Evolutionary conservation across 2,888 invertebrate genomes (phyloP).

Genomic region (Branchellion lobata): DNA sequence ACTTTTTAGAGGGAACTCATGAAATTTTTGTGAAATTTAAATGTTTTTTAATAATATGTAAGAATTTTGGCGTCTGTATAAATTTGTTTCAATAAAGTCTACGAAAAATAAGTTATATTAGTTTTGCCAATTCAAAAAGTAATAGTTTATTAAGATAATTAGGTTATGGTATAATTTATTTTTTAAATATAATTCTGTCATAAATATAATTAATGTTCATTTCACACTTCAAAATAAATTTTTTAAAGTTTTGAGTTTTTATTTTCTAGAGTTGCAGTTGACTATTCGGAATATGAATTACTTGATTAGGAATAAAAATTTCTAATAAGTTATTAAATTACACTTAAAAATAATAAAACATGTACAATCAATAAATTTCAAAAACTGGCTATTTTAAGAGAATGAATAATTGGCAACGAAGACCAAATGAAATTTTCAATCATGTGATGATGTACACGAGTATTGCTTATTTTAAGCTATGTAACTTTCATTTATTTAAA

Average conservation of each 20-base stretch:
- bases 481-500: neutral
- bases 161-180: no score
- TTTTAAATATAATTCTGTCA: no score
- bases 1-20: conserved; percentile 63
- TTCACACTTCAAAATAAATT: no score
- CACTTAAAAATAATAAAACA: no score
- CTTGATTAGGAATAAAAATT: conserved; percentile 2
- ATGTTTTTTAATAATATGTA: neutral
- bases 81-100: no score
- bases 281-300: neutral
- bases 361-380: neutral
- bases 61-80: neutral
- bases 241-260: neutral
- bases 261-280: conserved; percentile 10
- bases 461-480: conserved; percentile 3
- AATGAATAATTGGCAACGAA: neutral
- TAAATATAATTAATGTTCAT: no score
- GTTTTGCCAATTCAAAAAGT: no score
- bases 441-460: neutral
- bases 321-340: neutral
- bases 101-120: no score
- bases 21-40: neutral
- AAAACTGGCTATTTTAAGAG: neutral
- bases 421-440: no score
- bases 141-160: no score